Conservation (phyloP, 2,113 vertebrate genomes). For the Chrysochloris asiatica region DNA sequence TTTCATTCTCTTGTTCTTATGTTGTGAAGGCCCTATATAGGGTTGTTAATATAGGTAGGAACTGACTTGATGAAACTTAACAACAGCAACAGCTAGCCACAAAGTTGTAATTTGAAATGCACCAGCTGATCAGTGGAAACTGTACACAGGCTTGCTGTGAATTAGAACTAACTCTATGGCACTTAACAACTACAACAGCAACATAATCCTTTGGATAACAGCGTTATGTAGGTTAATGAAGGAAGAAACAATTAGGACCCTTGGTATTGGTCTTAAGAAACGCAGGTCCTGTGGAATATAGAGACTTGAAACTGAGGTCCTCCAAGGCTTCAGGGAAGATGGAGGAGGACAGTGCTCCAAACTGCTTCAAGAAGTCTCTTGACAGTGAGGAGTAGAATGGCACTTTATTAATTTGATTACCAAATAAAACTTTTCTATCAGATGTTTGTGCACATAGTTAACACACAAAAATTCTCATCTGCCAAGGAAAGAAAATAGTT, state of each 20-base stretch:
- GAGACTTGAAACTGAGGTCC: neutral
- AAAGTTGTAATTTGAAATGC: no score
- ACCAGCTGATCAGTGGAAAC: no score
- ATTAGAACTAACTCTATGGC: no score
- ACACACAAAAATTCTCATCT: neutral
- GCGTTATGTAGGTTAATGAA: neutral
- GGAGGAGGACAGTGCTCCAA: neutral
- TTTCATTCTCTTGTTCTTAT: neutral
- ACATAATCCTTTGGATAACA: neutral
- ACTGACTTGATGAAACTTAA: no score
- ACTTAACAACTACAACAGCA: no score
- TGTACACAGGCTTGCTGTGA: no score
- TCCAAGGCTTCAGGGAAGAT: neutral
- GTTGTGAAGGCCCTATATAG: no score
- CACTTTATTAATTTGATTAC: neutral
- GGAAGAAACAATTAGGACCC: neutral
- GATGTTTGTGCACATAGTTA: neutral
- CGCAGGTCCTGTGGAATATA: neutral
- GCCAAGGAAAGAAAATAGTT: neutral
- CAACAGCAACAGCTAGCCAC: no score
- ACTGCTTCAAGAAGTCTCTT: neutral
- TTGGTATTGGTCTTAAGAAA: neutral
- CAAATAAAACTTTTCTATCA: conserved; percentile 7
- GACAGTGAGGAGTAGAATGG: neutral
- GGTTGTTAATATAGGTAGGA: no score